Conservation (phyloP, 2,888 invertebrate species). For the Mamestra brassicae region DNA sequence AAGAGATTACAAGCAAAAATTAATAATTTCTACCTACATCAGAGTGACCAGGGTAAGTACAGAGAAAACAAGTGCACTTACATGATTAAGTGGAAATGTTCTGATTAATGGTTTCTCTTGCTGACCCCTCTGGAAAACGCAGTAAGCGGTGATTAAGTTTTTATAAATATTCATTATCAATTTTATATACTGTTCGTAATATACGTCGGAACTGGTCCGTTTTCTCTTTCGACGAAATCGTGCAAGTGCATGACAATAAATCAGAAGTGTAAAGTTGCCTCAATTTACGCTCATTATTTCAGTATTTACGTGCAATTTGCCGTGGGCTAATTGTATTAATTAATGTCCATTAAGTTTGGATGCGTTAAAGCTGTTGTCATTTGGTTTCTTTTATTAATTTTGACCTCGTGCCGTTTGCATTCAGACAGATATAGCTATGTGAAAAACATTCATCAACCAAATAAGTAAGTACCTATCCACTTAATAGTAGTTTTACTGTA, state of each 20-base stretch:
- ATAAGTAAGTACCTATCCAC: neutral
- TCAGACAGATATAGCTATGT: slow-evolving; percentile 57
- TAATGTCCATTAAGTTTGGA: slow-evolving; percentile 88
- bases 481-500: slow-evolving; percentile 29
- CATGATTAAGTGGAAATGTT: slow-evolving; percentile 87
- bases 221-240: slow-evolving; percentile 90
- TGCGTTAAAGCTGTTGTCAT: slow-evolving; percentile 82
- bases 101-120: slow-evolving; percentile 86
- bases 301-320: slow-evolving; percentile 89
- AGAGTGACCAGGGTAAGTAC: slow-evolving; percentile 74
- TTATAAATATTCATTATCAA: slow-evolving; percentile 90
- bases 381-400: slow-evolving; percentile 77
- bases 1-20: slow-evolving; percentile 75
- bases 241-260: slow-evolving; percentile 89
- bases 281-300: slow-evolving; percentile 90
- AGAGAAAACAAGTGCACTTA: slow-evolving; percentile 77
- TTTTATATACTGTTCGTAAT: slow-evolving; percentile 88
- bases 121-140: slow-evolving; percentile 83
- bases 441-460: slow-evolving; percentile 36
- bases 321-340: slow-evolving; percentile 90
- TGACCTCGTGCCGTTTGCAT: slow-evolving; percentile 71
- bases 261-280: slow-evolving; percentile 90
- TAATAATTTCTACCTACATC: slow-evolving; percentile 71
- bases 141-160: slow-evolving; percentile 86
- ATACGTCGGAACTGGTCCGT: slow-evolving; percentile 87